Conservation (phyloP, 2,113 vertebrate genomes). For the Poecilia latipinna region DNA sequence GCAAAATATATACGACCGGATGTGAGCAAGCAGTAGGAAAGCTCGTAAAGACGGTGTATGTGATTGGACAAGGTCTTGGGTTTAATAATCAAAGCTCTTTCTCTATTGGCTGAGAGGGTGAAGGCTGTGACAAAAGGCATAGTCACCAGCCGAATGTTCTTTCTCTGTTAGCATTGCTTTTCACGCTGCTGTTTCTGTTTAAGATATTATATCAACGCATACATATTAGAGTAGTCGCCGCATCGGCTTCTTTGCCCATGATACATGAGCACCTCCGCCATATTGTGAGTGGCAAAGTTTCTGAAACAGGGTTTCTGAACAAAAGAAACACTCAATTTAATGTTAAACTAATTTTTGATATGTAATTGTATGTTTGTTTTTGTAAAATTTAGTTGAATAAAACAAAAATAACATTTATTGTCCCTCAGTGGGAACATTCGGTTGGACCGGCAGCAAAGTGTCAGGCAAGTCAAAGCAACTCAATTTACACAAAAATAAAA, state of each 20-base stretch:
- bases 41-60: not conserved
- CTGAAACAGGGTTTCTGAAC: not conserved
- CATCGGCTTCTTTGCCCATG: not conserved
- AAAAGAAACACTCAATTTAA: not conserved
- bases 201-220: no score
- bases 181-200: constrained; percentile 1
- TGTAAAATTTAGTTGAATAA: no score
- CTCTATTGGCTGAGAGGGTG: constrained; percentile 16
- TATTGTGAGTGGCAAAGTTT: not conserved
- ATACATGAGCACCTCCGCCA: not conserved
- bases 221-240: not conserved
- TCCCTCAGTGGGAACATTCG: no score
- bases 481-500: no score
- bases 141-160: not conserved
- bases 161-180: constrained; percentile 2
- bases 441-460: no score
- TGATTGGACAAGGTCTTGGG: constrained; percentile 17
- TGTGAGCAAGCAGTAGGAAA: constrained; percentile 14
- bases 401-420: no score
- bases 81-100: accelerated
- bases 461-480: no score
- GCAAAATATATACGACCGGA: constrained; percentile 78
- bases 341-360: no score
- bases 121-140: constrained; percentile 9
- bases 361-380: no score